Base-by-base conservation (phyloP, 2,888 invertebrate species). In the Agriotes lineatus region DNA sequence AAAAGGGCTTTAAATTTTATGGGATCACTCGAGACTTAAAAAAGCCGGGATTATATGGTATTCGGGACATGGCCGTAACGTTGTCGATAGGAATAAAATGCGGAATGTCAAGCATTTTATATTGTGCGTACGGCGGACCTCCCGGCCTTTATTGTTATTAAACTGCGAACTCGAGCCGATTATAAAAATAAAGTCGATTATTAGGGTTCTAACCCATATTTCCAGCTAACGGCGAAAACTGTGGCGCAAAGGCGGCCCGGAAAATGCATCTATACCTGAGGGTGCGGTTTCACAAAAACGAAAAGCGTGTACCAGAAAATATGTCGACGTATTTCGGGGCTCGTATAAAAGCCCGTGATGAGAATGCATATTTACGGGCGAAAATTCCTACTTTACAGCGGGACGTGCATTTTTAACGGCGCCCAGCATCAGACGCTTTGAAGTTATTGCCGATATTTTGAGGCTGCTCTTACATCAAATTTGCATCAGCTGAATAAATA, bases 401-500 rank as follows among this genome's bases (percentile, higher is more conserved):
- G 22, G 48, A 48, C 48, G 22, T 52, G 52, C 52, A 52, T 52
- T 52, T 52, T 52, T 52, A 52, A 52, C 52, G 52, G 52, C 52
- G 52, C 48, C 48, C 20, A 44, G 44, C 18, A 44, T 44, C 44
- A 44, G 44, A 44, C 44, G 44, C 50, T 52, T 33, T 33, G 33
- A 52, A 52, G 52, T 33, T 30, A 52, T 52, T 33, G 25, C 14
- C 52, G 52, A 33, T 52, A 52, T 52, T 52, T 52, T 52, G 33
- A 52, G 33, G 14, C 52, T 9, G 33, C 52, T 33, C 52, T 52
- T 52, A 52, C 52, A 16, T 25, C 25, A 52, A 22, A 52, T 33
- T 52, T 52, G 33, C 52, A 52, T 52, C 52, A 52, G 18, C 52
- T 52, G 52, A 52, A 52, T 52, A 52, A 52, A 52, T 52, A 52